Evolutionary conservation across 2,888 invertebrate genomes (phyloP), one percentile per base, ranked within the genome.

Genomic region (Meiosimyza platycephala): DNA sequence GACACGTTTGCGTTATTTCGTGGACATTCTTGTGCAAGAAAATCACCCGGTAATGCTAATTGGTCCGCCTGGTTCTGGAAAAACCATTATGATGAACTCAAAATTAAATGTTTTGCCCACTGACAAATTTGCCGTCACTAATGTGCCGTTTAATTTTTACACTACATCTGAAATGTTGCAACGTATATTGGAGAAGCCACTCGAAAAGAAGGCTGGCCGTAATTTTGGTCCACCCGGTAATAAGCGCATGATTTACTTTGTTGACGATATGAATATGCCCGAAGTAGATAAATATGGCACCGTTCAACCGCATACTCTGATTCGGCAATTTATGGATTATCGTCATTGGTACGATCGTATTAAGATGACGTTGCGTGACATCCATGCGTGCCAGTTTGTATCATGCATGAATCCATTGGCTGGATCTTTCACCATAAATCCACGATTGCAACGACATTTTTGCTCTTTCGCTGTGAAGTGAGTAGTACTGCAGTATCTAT

Each of bases 221-320:
- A 97, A 95, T 85, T 98, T 92, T 83, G 98, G 96, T 0, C 98
- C 98, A 0, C 95, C 96, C 0, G 97, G 97, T n/a, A 95, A 91
- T 83, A 96, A 97, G 86, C 92, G 91, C 22, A 93, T 98, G 90
- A 92, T 98, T 70, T 98, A 97, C 87, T 98, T 98, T 85, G 92
- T 98, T 72, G 98, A 98, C 82, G 98, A 98, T 82, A 92, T 98
- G 92, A 98, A 98, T 85, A 98, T 98, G 97, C 98, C 98, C 0
- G 96, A 96, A 88, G 97, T 97, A 4, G 98, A 98, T 86, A 91
- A 91, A 72, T 98, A 97, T 85, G 96, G 95, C 72, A 98, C 98
- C 0, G 97, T 97, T 15, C 97, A 97, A 84, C 96, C 98, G 0
- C 98, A 98, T 83, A 98, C 98, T 0, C 89, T 98, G 2, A 93